A percentile compares a stretch with the other conserved stretches of the same genome.
Conservation (phyloP, 1,140 invertebrate species). For the Hyposmocoma kahamanoa region DNA sequence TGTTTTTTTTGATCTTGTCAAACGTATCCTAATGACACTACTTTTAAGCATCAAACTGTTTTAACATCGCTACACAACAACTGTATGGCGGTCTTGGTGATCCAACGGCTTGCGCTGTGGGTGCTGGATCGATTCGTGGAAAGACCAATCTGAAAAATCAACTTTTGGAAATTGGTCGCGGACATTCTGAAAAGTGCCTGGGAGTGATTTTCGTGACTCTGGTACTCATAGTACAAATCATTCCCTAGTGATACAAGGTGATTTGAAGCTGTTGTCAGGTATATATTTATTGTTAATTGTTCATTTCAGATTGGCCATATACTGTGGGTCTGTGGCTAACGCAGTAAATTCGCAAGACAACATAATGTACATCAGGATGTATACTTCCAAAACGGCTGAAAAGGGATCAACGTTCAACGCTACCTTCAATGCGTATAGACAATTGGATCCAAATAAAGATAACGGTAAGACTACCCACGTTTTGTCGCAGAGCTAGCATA, state of each 20-base stretch:
- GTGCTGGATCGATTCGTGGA: neutral
- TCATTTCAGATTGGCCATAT: conserved; percentile 37
- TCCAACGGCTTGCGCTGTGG: no score
- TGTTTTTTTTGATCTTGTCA: no score
- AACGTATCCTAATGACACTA: no score
- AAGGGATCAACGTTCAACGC: conserved; percentile 33
- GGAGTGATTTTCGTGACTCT: neutral
- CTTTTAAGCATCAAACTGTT: no score
- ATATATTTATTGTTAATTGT: neutral
- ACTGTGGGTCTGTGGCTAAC: conserved; percentile 56
- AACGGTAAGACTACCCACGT: conserved; percentile 19
- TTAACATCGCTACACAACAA: no score
- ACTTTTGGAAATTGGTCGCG: neutral
- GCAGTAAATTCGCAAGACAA: conserved; percentile 44
- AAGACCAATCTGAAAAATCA: neutral
- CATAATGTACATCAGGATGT: conserved; percentile 48
- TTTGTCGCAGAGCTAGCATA: neutral
- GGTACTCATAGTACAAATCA: neutral
- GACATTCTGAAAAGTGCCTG: neutral
- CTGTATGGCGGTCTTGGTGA: no score
- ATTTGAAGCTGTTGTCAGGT: no score
- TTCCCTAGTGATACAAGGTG: neutral
- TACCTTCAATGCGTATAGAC: conserved; percentile 42
- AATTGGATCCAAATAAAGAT: conserved; percentile 37
- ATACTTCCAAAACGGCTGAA: conserved; percentile 24